Evolutionary conservation across 2,797 vertebrate species (phyloP), one percentile per base, ranked within the genome.

Genomic region (Fringilla coelebs): DNA sequence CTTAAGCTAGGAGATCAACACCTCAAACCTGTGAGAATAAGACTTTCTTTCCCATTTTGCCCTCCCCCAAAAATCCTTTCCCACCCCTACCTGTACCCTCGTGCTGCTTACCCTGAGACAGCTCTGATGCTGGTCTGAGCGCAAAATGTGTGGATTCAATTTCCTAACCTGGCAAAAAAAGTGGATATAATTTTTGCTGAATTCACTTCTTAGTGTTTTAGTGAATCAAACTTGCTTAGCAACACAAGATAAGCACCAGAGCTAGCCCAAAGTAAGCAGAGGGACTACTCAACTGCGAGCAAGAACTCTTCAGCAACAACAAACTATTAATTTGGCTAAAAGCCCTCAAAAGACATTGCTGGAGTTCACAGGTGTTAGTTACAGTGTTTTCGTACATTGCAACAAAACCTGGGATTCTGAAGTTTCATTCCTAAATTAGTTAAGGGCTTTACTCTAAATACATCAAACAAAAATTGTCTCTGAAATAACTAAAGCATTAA

Each of bases 211-310:
- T 75, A 72, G n/a, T 75, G 60, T 75, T 91, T 88, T 55, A 91
- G 66, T 45, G 66, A 91, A 72, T 88, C 73, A 90, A 90, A 93
- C 58, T 81, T 34, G 55, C 73, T 73, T 84, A 94, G 83, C 83
- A 73, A 93, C 60, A 70, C 83, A 91, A 91, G 73, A 88, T 62
- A 95, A 95, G 93, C 94, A 96, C 63, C 91, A 96, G 90, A 95
- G 93, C 93, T 90, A 94, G 85, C 88, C 85, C 96, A 96, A 91
- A 84, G 95, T 91, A 96, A 94, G 89, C 91, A 95, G 73, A 20
- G 9, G 43, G 49, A 88, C 65, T 57, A 40, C 57, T 74, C 45
- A 74, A 62, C n/a, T 72, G 57, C 8, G 8, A 86, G 26, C 70
- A 91, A 38, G 40, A 89, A 55, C 66, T 70, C 40, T 75, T 75